Evolutionary conservation across 2,888 invertebrate genomes (phyloP).

Genomic region (Venustoraphidia nigricollis): DNA sequence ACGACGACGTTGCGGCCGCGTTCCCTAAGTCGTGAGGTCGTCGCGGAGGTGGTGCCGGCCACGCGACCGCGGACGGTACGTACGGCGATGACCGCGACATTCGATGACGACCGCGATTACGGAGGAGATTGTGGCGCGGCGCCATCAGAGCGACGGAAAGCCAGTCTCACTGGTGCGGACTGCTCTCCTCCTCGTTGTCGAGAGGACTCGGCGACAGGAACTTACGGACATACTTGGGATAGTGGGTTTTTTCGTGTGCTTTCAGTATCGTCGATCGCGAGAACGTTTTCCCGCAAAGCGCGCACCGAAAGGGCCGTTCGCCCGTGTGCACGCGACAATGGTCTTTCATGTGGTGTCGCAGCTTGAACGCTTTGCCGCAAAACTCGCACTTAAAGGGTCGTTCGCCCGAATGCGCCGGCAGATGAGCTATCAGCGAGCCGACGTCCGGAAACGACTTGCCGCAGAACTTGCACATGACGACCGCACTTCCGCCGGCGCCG

Average conservation of each 20-base stretch:
- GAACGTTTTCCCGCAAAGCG: conserved; percentile 80
- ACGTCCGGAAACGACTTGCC: conserved; percentile 87
- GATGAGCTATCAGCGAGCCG: conserved; percentile 70
- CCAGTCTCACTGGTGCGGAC: conserved; percentile 48
- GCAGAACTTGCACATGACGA: conserved; percentile 83
- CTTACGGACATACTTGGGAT: conserved; percentile 80
- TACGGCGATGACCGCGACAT: background rate
- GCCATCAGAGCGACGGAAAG: conserved; percentile 6
- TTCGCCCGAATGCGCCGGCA: conserved; percentile 81
- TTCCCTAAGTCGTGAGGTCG: conserved; percentile 2
- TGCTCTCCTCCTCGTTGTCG: conserved; percentile 66
- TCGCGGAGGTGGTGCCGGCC: conserved; percentile 3
- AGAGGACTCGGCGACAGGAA: conserved; percentile 77
- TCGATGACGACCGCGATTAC: conserved; percentile 12
- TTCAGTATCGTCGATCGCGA: conserved; percentile 81
- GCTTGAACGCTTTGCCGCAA: conserved; percentile 85
- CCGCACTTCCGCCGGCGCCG: conserved; percentile 29
- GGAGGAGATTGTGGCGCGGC: conserved; percentile 3
- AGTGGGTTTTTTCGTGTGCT: conserved; percentile 86
- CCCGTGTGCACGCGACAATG: conserved; percentile 87
- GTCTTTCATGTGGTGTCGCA: conserved; percentile 88
- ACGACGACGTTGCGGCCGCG: conserved; percentile 23
- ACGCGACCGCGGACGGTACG: conserved; percentile 1
- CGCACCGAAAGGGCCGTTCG: conserved; percentile 78
- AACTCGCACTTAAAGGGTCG: conserved; percentile 87